Evolutionary conservation across 1,140 invertebrate genomes (phyloP).

Genomic region (Forficula auricularia): DNA sequence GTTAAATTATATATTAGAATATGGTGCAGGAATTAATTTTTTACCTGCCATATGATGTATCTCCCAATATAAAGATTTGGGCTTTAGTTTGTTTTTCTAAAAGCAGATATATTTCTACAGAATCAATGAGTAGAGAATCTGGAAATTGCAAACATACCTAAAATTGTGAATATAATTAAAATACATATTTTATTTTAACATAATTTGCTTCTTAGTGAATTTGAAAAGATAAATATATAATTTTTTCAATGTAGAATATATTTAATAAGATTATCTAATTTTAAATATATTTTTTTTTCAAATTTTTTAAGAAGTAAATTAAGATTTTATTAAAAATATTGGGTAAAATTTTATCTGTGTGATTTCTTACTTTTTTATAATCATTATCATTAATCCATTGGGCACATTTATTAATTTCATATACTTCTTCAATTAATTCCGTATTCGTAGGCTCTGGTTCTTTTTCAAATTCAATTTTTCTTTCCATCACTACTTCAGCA

Average conservation of each 20-base stretch:
- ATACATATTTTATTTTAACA: no score
- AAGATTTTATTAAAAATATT: constrained; percentile 12
- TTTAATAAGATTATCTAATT: no score
- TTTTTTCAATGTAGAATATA: no score
- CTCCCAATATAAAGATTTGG: constrained; percentile 70
- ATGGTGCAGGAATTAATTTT: no score
- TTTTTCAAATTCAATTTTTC: not conserved
- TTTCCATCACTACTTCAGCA: no score
- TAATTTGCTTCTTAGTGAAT: no score
- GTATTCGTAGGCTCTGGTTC: not conserved
- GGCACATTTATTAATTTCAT: constrained; percentile 34
- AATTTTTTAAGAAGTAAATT: constrained; percentile 6
- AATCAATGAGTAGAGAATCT: constrained; percentile 54
- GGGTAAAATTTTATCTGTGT: constrained; percentile 1
- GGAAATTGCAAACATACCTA: constrained; percentile 85
- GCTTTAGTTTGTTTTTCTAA: constrained; percentile 37
- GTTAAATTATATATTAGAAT: no score
- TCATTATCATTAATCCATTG: constrained; percentile 48
- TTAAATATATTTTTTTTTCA: not conserved
- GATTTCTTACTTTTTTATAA: constrained; percentile 39
- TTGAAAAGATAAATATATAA: no score
- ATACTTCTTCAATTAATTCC: constrained; percentile 17
- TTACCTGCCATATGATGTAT: constrained; percentile 81
- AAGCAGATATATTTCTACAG: constrained; percentile 43
- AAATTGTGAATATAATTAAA: constrained; percentile 17